Conservation (phyloP, 2,888 invertebrate species). For the Acleris laterana region DNA sequence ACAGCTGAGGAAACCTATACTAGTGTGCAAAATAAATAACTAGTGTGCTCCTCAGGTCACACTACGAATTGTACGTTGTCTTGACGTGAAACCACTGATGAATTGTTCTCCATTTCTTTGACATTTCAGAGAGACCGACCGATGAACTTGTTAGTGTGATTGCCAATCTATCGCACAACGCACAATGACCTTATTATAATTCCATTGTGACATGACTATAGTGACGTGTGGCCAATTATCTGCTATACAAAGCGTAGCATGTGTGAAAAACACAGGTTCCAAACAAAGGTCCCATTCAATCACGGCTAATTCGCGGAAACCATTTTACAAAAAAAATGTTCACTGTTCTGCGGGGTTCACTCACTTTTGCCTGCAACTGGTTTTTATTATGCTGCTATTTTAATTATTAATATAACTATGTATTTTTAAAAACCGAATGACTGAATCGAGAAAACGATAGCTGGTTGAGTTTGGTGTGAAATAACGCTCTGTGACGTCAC, state of each 20-base stretch:
- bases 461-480: too few species aligned
- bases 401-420: too few species aligned
- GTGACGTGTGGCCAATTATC: constrained; percentile 33
- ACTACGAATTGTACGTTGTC: too few species aligned
- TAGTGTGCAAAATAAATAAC: too few species aligned
- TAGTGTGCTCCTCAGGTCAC: too few species aligned
- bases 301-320: constrained; percentile 8
- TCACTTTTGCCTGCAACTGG: too few species aligned
- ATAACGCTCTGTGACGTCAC: too few species aligned
- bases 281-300: constrained; percentile 26
- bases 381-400: too few species aligned
- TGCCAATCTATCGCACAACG: constrained; percentile 20
- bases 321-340: constrained; percentile 16
- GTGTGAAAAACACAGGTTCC: constrained; percentile 25
- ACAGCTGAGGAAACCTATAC: too few species aligned
- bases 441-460: background rate
- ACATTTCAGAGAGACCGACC: background rate
- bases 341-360: constrained; percentile 8
- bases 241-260: constrained; percentile 4
- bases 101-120: background rate
- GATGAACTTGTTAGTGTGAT: constrained; percentile 25
- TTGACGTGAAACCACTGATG: too few species aligned
- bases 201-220: constrained; percentile 18
- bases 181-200: constrained; percentile 26
- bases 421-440: too few species aligned